Evolutionary conservation across 2,888 invertebrate genomes (phyloP).

Genomic region (Plebejus argus): DNA sequence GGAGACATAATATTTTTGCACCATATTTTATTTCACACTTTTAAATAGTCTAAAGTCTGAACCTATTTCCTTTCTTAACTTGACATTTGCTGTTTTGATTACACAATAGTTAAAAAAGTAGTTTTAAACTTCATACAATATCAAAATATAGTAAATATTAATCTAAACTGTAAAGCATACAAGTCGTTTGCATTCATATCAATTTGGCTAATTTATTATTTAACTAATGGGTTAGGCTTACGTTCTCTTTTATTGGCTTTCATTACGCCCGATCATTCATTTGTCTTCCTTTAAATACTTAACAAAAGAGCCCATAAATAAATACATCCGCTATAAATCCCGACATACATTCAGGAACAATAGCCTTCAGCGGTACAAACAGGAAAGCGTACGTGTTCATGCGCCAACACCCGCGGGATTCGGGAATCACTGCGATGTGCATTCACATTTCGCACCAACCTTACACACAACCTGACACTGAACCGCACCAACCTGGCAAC

Average conservation of each 20-base stretch:
- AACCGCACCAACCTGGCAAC: conserved; percentile 33
- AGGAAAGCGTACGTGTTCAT: conserved; percentile 45
- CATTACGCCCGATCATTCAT: background rate
- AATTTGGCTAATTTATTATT: background rate
- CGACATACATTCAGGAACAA: conserved; percentile 37
- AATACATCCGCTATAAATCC: conserved; percentile 30
- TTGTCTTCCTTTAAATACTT: conserved; percentile 16
- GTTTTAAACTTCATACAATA: too few species aligned
- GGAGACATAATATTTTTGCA: too few species aligned
- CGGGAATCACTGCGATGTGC: conserved; percentile 52
- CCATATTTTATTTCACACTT: too few species aligned
- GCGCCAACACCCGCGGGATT: conserved; percentile 47
- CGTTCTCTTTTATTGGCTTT: background rate
- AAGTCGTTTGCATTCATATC: too few species aligned
- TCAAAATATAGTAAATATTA: too few species aligned
- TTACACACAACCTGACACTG: conserved; percentile 35
- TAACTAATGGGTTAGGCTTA: background rate
- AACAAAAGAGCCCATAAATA: conserved; percentile 25
- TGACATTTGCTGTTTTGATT: too few species aligned
- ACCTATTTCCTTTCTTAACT: too few species aligned
- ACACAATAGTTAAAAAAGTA: too few species aligned
- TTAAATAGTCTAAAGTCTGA: too few species aligned
- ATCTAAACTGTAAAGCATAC: too few species aligned
- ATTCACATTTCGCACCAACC: conserved; percentile 51
- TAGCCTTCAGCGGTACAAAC: conserved; percentile 39